Evolutionary conservation across 2,797 vertebrate genomes (phyloP).

Genomic region (Pangasius mekongensis): DNA sequence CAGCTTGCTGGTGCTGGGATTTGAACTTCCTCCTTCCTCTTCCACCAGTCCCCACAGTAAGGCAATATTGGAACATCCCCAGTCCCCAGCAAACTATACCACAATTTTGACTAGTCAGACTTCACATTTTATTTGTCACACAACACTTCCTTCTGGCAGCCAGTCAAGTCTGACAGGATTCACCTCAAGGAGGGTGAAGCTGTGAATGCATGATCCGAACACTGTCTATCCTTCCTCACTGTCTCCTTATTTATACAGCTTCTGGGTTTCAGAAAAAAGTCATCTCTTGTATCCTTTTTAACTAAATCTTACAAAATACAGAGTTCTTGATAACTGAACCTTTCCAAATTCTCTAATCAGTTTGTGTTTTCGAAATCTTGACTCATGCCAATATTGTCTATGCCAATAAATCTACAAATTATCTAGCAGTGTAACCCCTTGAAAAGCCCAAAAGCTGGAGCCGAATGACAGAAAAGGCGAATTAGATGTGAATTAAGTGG

Average conservation of each 20-base stretch:
- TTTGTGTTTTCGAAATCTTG: neutral
- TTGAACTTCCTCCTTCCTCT: slow-evolving; percentile 12
- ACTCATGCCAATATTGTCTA: neutral
- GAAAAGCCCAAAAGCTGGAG: neutral
- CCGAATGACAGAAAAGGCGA: neutral
- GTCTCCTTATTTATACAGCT: slow-evolving; percentile 10
- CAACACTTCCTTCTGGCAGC: slow-evolving; percentile 36
- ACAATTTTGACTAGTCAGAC: slow-evolving; percentile 23
- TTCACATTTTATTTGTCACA: slow-evolving; percentile 39
- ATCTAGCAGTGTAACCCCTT: neutral
- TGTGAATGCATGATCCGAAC: neutral
- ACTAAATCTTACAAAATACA: slow-evolving; percentile 1
- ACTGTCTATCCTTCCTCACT: slow-evolving; percentile 6
- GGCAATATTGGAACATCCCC: slow-evolving; percentile 27
- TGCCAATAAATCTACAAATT: neutral
- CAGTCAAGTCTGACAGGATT: slow-evolving; percentile 39
- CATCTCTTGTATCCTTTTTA: slow-evolving; percentile 19
- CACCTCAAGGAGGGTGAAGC: neutral
- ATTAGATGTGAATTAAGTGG: neutral
- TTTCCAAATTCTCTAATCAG: neutral
- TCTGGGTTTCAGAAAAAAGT: slow-evolving; percentile 7
- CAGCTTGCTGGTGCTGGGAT: slow-evolving; percentile 14
- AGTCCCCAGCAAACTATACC: slow-evolving; percentile 11
- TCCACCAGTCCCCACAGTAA: neutral
- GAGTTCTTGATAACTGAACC: neutral